Conservation (phyloP, 1,140 invertebrate genomes). For the Heliconius melpomene region DNA sequence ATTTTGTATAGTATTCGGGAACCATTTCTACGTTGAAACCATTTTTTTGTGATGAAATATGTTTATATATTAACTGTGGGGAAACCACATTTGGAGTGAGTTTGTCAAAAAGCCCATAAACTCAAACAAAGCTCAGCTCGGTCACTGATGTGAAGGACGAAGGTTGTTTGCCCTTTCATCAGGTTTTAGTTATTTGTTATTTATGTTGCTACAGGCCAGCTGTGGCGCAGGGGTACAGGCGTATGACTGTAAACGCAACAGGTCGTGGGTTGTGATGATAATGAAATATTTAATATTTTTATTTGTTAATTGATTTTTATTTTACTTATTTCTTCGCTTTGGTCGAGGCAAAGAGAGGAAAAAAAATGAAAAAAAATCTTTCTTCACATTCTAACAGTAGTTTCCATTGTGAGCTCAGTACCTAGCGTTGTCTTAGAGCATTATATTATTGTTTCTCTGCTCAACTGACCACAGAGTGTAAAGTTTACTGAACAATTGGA, state of each 20-base stretch:
- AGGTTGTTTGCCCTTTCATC: background rate
- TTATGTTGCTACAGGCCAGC: no score
- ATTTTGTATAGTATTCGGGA: no score
- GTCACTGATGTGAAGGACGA: background rate
- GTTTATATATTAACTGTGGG: background rate
- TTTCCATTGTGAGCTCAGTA: conserved; percentile 1
- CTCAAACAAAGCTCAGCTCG: background rate
- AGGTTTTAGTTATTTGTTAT: no score
- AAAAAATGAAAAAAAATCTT: no score
- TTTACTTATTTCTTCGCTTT: background rate
- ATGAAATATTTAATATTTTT: no score
- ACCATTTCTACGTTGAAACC: background rate
- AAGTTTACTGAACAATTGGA: background rate
- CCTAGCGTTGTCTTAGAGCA: background rate
- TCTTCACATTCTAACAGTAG: background rate
- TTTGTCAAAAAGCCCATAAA: background rate
- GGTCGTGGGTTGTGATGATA: no score
- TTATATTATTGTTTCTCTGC: background rate
- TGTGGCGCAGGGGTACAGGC: no score
- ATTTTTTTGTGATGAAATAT: background rate
- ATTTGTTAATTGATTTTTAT: no score
- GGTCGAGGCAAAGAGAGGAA: no score
- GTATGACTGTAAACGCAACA: no score
- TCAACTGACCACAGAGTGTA: conserved; percentile 5
- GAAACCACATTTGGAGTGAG: background rate